Percentiles rank a stretch among this genome's conserved stretches.
These are phyloP conservation scores for Strigamia crassipes DNA, from an alignment of 2,888 invertebrate species.

Conservation along the genomic window DNA sequence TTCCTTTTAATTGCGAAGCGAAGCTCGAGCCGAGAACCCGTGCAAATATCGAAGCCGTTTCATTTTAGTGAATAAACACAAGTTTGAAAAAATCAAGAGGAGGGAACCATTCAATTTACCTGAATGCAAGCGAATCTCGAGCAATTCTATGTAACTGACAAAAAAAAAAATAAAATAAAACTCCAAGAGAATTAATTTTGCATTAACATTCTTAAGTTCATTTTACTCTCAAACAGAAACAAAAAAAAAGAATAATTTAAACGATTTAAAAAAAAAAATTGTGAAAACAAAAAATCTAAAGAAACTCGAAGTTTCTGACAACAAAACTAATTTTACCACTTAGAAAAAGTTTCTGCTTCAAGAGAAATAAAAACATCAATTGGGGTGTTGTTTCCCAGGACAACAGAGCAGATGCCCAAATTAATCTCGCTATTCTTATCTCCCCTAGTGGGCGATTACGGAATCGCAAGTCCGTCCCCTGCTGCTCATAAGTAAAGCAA, in stretches of 20 bases:
- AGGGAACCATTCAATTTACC: constrained; percentile 32
- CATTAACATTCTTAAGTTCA: constrained; percentile 4
- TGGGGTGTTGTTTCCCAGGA: constrained; percentile 6
- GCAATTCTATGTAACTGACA: neutral
- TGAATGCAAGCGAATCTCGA: constrained; percentile 35
- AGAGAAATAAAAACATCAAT: neutral
- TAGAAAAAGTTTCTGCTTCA: neutral
- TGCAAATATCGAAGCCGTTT: constrained; percentile 38
- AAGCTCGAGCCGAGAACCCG: constrained; percentile 34
- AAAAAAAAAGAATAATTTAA: neutral
- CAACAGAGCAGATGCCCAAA: constrained; percentile 28
- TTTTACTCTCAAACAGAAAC: neutral
- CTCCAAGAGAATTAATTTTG: constrained; percentile 18
- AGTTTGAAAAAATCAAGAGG: constrained; percentile 20
- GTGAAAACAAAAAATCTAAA: neutral
- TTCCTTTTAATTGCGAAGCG: constrained; percentile 39
- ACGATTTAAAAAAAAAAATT: neutral
- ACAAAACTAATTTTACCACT: neutral
- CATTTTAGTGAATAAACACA: constrained; percentile 36
- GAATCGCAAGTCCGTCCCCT: constrained; percentile 32
- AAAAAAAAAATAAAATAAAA: neutral
- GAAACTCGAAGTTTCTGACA: neutral
- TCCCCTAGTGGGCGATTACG: constrained; percentile 35
- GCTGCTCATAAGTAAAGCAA: constrained; percentile 17
- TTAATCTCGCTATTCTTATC: constrained; percentile 40